phyloP scores from a whole-genome alignment of 2,888 invertebrate genomes.

The Sminthurides aquaticus region DNA sequence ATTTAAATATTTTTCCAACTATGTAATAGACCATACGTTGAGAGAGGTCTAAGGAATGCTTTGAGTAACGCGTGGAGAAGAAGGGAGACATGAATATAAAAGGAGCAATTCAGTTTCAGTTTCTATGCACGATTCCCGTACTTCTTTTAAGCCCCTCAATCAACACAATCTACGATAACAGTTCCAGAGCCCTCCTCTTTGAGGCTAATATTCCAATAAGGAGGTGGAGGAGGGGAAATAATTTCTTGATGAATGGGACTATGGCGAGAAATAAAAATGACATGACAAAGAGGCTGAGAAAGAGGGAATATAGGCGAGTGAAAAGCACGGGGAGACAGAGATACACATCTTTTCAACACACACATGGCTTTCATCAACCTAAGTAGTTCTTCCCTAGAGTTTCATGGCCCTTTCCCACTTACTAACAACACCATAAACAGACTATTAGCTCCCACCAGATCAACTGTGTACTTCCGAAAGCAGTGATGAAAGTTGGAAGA shows the following conservation, averaged over 20 bases:
- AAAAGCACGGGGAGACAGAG: conserved; percentile 14
- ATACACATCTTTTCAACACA: conserved; percentile 23
- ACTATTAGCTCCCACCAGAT: conserved; percentile 22
- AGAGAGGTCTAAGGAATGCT: no score
- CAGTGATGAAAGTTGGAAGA: no score
- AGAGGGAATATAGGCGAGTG: no score
- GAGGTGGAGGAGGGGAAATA: background rate
- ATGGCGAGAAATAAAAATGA: conserved; percentile 11
- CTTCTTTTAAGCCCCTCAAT: background rate
- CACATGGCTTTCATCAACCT: conserved; percentile 26
- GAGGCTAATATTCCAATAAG: background rate
- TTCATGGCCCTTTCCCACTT: conserved; percentile 19
- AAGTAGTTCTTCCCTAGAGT: conserved; percentile 22
- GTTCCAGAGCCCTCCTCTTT: background rate
- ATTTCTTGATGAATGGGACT: conserved; percentile 4
- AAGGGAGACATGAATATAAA: background rate
- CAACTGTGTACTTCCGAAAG: no score
- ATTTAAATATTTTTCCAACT: no score
- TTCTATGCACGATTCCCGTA: background rate
- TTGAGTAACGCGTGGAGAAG: background rate
- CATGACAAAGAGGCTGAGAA: conserved; percentile 20
- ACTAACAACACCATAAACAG: conserved; percentile 20
- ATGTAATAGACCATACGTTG: no score
- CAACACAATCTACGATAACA: background rate
- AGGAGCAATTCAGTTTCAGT: background rate